These are phyloP conservation scores for Ochropleura leucogaster DNA, from an alignment of 2,888 invertebrate genomes.

Conservation along the genomic window DNA sequence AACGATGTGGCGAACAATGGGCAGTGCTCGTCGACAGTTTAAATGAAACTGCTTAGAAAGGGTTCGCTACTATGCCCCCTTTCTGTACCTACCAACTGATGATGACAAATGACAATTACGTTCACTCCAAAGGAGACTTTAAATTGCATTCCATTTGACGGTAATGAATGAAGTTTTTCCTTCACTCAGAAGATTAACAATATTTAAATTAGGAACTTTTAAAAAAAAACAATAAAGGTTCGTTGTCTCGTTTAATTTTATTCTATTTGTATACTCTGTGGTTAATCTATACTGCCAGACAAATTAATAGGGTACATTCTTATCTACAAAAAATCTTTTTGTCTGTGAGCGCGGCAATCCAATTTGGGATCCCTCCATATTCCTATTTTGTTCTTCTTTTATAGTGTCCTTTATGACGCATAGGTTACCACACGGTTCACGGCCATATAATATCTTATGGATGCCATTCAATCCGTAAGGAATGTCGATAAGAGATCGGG, in stretches of 20 bases:
- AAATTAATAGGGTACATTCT: conserved; percentile 26
- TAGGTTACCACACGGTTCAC: conserved; percentile 49
- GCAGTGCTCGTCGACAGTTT: conserved; percentile 59
- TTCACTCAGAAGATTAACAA: neutral
- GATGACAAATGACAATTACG: conserved; percentile 51
- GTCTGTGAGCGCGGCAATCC: conserved; percentile 30
- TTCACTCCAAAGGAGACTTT: conserved; percentile 16
- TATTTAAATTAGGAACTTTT: conserved; percentile 24
- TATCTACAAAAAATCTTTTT: conserved; percentile 35
- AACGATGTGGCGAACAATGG: conserved; percentile 59
- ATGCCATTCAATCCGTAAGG: conserved; percentile 26
- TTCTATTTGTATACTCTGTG: neutral
- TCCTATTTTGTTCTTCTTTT: conserved; percentile 44
- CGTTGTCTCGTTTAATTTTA: conserved; percentile 4
- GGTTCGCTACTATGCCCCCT: conserved; percentile 58
- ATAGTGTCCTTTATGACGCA: conserved; percentile 54
- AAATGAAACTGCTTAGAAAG: conserved; percentile 65
- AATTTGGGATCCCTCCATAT: conserved; percentile 41
- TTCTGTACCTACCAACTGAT: conserved; percentile 57
- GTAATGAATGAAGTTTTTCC: neutral
- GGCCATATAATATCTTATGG: conserved; percentile 31
- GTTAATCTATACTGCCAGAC: conserved; percentile 34
- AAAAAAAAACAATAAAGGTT: neutral
- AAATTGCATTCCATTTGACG: conserved; percentile 20
- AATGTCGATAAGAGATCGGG: conserved; percentile 42